Conservation (phyloP, 2,888 invertebrate species). For the Trachelus iudaicus region DNA sequence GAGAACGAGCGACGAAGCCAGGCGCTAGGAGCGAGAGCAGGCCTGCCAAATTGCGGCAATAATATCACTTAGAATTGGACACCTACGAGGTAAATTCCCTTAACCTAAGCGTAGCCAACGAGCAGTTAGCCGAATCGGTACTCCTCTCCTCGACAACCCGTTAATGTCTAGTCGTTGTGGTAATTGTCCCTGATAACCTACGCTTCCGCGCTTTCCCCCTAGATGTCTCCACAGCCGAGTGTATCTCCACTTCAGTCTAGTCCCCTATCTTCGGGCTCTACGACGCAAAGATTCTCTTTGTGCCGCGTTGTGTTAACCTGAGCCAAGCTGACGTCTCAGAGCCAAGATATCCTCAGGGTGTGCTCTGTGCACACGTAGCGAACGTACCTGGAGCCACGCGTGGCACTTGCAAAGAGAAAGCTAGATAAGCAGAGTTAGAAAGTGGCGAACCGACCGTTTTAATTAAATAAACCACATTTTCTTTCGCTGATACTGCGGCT, state of each 20-base stretch:
- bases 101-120: constrained; percentile 4
- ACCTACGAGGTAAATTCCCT: constrained; percentile 14
- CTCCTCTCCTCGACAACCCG: constrained; percentile 17
- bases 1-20: too few species aligned
- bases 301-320: too few species aligned
- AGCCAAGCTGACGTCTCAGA: too few species aligned
- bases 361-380: too few species aligned
- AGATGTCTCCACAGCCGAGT: too few species aligned
- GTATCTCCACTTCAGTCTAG: too few species aligned
- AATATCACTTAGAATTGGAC: constrained; percentile 27
- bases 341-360: too few species aligned
- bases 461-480: constrained; percentile 17
- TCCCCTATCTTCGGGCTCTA: too few species aligned
- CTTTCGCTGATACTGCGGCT: constrained; percentile 4
- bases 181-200: constrained; percentile 29
- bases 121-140: constrained; percentile 28
- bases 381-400: too few species aligned
- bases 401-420: too few species aligned
- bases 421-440: background rate
- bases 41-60: constrained; percentile 40
- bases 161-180: constrained; percentile 34
- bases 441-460: constrained; percentile 7
- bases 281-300: too few species aligned
- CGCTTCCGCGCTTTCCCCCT: background rate
- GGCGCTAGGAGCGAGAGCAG: background rate